phyloP scores from a whole-genome alignment of 2,888 invertebrate species.

The Baronia brevicornis region DNA sequence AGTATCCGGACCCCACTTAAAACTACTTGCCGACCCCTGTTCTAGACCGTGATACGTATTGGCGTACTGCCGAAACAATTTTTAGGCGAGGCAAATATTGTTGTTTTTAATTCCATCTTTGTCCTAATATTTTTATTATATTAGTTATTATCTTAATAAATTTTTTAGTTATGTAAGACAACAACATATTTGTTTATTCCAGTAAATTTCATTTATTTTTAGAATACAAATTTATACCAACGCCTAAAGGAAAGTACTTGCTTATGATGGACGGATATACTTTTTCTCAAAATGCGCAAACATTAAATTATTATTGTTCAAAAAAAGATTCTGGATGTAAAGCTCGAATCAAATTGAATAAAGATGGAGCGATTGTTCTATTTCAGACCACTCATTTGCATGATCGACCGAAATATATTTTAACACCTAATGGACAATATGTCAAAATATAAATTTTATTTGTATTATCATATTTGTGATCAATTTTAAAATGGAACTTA shows the following conservation, averaged over 20 bases:
- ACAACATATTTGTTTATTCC: no score
- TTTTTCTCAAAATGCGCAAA: constrained; percentile 25
- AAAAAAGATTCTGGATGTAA: constrained; percentile 24
- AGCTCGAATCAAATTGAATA: constrained; percentile 20
- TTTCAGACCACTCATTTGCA: constrained; percentile 12
- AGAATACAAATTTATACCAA: constrained; percentile 32
- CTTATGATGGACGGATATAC: constrained; percentile 29
- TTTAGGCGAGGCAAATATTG: no score
- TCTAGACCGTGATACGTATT: no score
- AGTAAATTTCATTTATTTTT: no score
- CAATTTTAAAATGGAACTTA: no score
- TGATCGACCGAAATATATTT: constrained; percentile 8
- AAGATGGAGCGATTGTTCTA: constrained; percentile 13
- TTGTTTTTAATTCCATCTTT: no score
- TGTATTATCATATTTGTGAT: no score
- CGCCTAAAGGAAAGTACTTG: constrained; percentile 22
- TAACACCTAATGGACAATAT: constrained; percentile 3
- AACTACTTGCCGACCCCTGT: no score
- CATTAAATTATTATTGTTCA: constrained; percentile 32
- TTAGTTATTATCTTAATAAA: background rate
- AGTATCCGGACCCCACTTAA: no score
- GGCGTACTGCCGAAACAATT: no score
- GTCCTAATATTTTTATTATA: no score
- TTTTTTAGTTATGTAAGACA: background rate
- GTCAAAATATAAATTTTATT: constrained; percentile 9